Evolutionary conservation across 2,113 vertebrate species (phyloP).

Genomic region (Cyprinus carpio): DNA sequence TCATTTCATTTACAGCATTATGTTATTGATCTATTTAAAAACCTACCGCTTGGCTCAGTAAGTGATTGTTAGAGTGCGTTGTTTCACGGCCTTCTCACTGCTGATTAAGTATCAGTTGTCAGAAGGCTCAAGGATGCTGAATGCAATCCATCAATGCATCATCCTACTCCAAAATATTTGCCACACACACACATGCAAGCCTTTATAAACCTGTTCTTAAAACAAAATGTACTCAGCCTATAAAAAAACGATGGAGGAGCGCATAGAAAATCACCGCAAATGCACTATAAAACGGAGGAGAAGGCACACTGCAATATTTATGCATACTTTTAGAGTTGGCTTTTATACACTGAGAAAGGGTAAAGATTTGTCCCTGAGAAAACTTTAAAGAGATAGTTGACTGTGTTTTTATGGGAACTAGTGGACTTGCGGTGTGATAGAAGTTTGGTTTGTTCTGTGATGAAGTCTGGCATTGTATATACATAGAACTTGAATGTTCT

Average conservation of each 20-base stretch:
- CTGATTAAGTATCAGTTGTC: conserved; percentile 40
- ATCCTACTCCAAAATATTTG: conserved; percentile 3
- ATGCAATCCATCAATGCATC: conserved; percentile 24
- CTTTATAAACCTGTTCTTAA: conserved; percentile 40
- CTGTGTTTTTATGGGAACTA: conserved; percentile 38
- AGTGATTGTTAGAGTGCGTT: conserved; percentile 20
- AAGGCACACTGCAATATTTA: conserved; percentile 68
- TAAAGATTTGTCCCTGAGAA: conserved; percentile 26
- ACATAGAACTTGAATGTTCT: background rate
- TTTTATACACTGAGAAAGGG: conserved; percentile 55
- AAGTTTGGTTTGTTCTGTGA: conserved; percentile 1
- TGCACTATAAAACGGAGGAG: conserved; percentile 60
- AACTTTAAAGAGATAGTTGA: conserved; percentile 3
- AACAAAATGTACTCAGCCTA: conserved; percentile 52
- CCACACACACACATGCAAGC: background rate
- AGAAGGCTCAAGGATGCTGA: conserved; percentile 20
- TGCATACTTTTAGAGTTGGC: conserved; percentile 63
- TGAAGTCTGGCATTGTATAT: background rate
- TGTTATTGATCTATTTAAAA: conserved; percentile 7
- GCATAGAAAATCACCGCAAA: conserved; percentile 59
- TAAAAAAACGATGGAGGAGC: conserved; percentile 45
- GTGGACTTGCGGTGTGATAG: background rate
- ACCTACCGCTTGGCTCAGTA: conserved; percentile 27
- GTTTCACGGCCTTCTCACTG: conserved; percentile 12
- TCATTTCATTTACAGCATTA: background rate